Base-by-base conservation (phyloP, 1,140 invertebrate genomes). In the Eufriesea mexicana region DNA sequence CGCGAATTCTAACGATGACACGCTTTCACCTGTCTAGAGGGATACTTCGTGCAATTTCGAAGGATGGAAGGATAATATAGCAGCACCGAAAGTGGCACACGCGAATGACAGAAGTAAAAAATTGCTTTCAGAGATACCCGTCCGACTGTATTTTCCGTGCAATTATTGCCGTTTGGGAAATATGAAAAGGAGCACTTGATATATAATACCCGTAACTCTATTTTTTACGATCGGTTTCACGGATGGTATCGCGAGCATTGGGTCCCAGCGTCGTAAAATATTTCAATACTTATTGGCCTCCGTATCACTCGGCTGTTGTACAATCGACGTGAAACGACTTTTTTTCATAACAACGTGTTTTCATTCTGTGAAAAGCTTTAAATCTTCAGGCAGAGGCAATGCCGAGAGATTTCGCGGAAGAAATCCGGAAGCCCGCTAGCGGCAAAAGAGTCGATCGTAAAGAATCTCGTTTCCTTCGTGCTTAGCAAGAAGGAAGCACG, bases 371-470 rank as follows among this genome's bases (percentile, higher is more conserved):
- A 79, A 42, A 64, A 47, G 57, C 66, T 68, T 55, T 83, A 83
- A 72, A 64, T 67, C 67, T 72, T 35, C 45, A 61, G 10, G n/a
- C 14, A 23, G n/a, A 49, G 5, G 16, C 51, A 51, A 5, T 25
- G 25, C 47, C 8, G 57, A 54, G 55, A 71, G 71, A 70, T 75
- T 76, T 70, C 72, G 57, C 45, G 25, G 57, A 68, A 76, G 78
- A 64, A 72, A 49, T 71, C 78, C 66, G 83, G 83, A 81, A 81
- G 49, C 45, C 73, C n/a, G 14, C 18, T 25, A 54, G 35, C 55
- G 59, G 51, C 45, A n/a, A 64, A 78, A 72, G 62, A 64, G 66
- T 79, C 75, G 66, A 78, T 83, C 75, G 81, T 79, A 79, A 79
- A 83, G 74, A 78, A 83, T 78, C 81, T 72, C 66, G 71, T 68